Base-by-base conservation (phyloP, 2,888 invertebrate species). In the Neoscelio sp. region DNA sequence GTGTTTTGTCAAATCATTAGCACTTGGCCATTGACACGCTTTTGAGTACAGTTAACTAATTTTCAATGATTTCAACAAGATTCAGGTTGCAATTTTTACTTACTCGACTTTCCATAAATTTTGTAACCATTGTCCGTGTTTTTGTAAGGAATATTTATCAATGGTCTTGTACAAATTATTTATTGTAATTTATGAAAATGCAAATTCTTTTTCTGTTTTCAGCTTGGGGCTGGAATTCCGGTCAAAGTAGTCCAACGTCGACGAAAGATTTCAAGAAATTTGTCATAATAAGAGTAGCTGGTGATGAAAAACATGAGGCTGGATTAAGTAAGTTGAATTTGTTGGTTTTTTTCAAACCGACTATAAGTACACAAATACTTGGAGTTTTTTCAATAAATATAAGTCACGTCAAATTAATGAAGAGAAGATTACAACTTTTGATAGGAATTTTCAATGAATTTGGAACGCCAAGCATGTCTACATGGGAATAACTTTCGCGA, bases 241-340 rank as follows among this genome's bases (percentile, higher is more conserved):
- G 91, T 12, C 92, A 91, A 78, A 91, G 89, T 54, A 92, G 91
- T 82, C 91, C 92, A 18, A 91, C 91, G 8, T 90, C 91, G 20
- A 89, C 90, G 1, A 91, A 91, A 82, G 93, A 93, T 87, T 92
- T 93, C 78, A 93, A 93, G 83, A 92, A 93, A 82, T 93, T 93
- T 85, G 93, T 94, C 17, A 93, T 94, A 0, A 92, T 94, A 64
- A 91, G 92, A 78, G 93, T 94, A 67, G 92, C 92, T 0, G 92
- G 92, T 17, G 92, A 92, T 77, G 92, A 92, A 68, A 92, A 92
- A 80, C 91, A 91, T 35, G 91, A 91, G 58, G 88, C 88, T 26
- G 89, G 90, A 28, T 81, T 90, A 15, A 90, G 90, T 90, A 81
- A 73, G 87, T 86, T 79, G 7, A 3, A 26, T 26, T 5, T 5